phyloP scores from a whole-genome alignment of 2,888 invertebrate species.

The Hemaris fuciformis region DNA sequence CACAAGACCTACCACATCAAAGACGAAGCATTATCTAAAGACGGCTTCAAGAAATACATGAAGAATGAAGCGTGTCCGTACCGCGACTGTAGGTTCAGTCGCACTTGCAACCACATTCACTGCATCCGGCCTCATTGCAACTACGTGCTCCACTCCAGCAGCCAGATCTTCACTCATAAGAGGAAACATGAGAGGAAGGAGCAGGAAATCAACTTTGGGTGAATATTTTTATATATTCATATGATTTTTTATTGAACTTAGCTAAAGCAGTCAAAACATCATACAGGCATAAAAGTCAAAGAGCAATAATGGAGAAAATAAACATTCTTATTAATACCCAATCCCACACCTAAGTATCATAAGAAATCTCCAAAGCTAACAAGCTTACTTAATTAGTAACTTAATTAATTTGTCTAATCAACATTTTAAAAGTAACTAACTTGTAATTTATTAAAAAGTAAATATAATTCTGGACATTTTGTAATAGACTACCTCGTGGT shows the following conservation, averaged over 20 bases:
- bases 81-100: slow-evolving; percentile 95
- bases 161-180: slow-evolving; percentile 98
- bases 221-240: slow-evolving; percentile 61
- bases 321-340: too few species aligned
- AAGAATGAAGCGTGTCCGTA: slow-evolving; percentile 97
- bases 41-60: slow-evolving; percentile 99
- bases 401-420: too few species aligned
- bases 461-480: too few species aligned
- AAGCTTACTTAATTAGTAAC: too few species aligned
- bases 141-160: slow-evolving; percentile 97
- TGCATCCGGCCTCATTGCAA: slow-evolving; percentile 97
- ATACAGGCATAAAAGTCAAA: too few species aligned
- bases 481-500: too few species aligned
- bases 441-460: too few species aligned
- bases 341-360: too few species aligned
- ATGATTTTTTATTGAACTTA: not conserved
- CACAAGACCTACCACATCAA: slow-evolving; percentile 99
- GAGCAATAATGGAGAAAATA: too few species aligned
- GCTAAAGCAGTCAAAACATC: not conserved
- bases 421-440: too few species aligned
- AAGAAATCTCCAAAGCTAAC: too few species aligned
- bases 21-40: slow-evolving; percentile 96
- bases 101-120: slow-evolving; percentile 98
- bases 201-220: slow-evolving; percentile 93
- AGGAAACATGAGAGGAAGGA: slow-evolving; percentile 98